Conservation (phyloP, 2,888 invertebrate species). For the Petrophora chlorosata region DNA sequence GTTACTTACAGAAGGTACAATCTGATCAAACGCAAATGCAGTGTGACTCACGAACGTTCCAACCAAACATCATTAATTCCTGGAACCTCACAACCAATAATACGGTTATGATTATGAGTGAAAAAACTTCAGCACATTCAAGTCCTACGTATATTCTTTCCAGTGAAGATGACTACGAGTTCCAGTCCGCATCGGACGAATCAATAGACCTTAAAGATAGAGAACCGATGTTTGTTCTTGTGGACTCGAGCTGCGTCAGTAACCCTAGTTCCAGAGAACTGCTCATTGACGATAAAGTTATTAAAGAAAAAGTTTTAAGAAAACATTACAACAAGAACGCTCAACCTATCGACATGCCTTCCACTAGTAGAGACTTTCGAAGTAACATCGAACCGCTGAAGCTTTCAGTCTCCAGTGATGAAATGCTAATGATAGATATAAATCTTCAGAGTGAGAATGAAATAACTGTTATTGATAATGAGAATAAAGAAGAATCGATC, state of each 20-base stretch:
- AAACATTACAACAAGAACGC: slow-evolving; percentile 41
- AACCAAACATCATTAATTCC: slow-evolving; percentile 54
- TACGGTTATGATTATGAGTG: slow-evolving; percentile 35
- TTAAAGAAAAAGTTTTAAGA: slow-evolving; percentile 38
- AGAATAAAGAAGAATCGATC: slow-evolving; percentile 53
- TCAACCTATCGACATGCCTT: slow-evolving; percentile 45
- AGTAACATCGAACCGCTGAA: slow-evolving; percentile 30
- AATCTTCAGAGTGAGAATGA: slow-evolving; percentile 60
- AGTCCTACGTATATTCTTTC: slow-evolving; percentile 56
- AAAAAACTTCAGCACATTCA: slow-evolving; percentile 46
- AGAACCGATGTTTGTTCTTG: slow-evolving; percentile 54
- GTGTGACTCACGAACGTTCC: slow-evolving; percentile 41
- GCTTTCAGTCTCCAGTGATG: slow-evolving; percentile 50
- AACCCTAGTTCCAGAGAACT: slow-evolving; percentile 53
- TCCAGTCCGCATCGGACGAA: slow-evolving; percentile 43
- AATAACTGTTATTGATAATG: slow-evolving; percentile 41
- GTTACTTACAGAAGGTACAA: slow-evolving; percentile 57
- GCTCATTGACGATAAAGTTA: slow-evolving; percentile 41
- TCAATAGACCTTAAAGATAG: slow-evolving; percentile 38
- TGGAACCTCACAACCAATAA: slow-evolving; percentile 41
- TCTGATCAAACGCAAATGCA: slow-evolving; percentile 46
- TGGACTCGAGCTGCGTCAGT: slow-evolving; percentile 51
- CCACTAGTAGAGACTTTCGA: slow-evolving; percentile 50
- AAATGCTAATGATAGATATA: slow-evolving; percentile 55
- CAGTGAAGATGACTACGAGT: slow-evolving; percentile 55